Base-by-base conservation (phyloP, 2,797 vertebrate genomes). In the Myioborus miniatus region DNA sequence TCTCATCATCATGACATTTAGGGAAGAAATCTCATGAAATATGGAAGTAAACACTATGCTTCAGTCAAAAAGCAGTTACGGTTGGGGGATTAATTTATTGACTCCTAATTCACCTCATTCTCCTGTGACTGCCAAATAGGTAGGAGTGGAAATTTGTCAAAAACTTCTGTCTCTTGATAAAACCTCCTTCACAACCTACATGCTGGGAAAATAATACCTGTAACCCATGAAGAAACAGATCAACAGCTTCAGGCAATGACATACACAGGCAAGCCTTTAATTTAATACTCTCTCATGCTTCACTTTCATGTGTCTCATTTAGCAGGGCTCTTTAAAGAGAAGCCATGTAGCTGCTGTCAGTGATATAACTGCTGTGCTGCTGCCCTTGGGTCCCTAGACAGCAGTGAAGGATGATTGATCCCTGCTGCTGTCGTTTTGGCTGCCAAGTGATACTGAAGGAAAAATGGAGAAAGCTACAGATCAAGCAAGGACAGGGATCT, bases 261-360 rank as follows among this genome's bases (percentile, higher is more conserved):
- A 92, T 68, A 80, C 41, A 67, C 70, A 88, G 74, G 81, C 70
- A 93, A 89, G 91, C 46, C 60, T 88, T 94, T 94, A 82, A 96
- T 87, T 93, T 88, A 95, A 80, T 83, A 52, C 80, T 91, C 67
- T 76, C 90, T 86, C 69, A 59, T 59, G 75, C 79, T 91, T 39
- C 46, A 65, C 89, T 96, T 96, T 94, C 80, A 95, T 91, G 89
- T 94, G 77, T 65, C 87, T 95, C 85, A 90, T 93, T 93, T 93
- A 92, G 80, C 89, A 90, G 11, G 23, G 53, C 50, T 70, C 89
- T 95, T 94, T 90, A 94, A 96, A 95, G 67, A 82, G 59, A 78
- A 84, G 80, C 82, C 83, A 2, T 27, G 76, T 76, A 83, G 69
- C 82, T 94, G 91, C 89, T 95, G 82, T 94, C 84, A 96, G 70